Base-by-base conservation (phyloP, 2,888 invertebrate species). In the Athalia circularis region DNA sequence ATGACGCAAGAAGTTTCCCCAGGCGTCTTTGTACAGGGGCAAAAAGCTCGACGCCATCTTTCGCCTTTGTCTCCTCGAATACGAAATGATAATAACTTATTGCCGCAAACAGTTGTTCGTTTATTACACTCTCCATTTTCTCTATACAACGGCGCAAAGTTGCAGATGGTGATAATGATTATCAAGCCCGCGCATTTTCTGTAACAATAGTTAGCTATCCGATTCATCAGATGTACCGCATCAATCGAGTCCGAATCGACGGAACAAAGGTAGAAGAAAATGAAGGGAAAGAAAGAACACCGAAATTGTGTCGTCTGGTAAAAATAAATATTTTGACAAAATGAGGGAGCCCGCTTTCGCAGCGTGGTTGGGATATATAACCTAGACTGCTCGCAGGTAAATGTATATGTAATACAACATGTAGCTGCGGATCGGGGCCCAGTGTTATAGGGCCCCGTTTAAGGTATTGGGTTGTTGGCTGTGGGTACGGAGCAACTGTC, bases 281-380 rank as follows among this genome's bases (percentile, higher is more conserved):
- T 54, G 48, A 54, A 54, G 8, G n/a, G 64, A 48, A 77, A 15
- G 29, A 57, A 13, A 64, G 43, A 50, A 54, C 59, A 29, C 59
- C 29, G 77, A 68, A 62, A 83, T 80, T 79, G 79, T 79, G 81
- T 77, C 77, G 80, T 76, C 77, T 74, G 61, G 48, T 80, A 81
- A 86, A 86, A 87, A 84, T 85, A 89, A 89, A 90, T 89, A 88
- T 89, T 89, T 87, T 88, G 88, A 89, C 89, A 88, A 88, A 86
- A 86, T 83, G 81, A 81, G 79, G 77, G 79, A 79, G 78, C 59
- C 72, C 29, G 72, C 57, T 72, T 72, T 72, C 6, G 47, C 72
- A 59, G 29, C 72, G 47, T 47, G 45, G 11, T 13, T 48, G 13
- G 7, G 48, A 47, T 65, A 15, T 13, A 67, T 47, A 52, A 11